phyloP scores from a whole-genome alignment of 2,113 vertebrate species.

The Muntiacus muntjak region DNA sequence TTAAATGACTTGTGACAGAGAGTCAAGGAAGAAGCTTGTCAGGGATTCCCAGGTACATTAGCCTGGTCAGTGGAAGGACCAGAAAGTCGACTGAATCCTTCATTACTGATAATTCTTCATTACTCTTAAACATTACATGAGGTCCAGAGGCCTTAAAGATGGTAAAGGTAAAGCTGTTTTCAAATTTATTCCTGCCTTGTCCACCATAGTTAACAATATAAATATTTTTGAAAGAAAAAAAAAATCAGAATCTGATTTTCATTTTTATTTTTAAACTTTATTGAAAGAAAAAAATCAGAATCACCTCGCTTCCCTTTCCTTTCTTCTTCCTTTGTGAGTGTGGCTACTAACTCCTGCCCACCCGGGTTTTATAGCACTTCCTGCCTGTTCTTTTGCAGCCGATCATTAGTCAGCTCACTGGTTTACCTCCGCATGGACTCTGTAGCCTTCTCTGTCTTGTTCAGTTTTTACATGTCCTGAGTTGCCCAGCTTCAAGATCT shows the following conservation, averaged over 20 bases:
- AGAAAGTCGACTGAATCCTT: background rate
- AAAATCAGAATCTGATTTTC: background rate
- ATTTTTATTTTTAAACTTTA: background rate
- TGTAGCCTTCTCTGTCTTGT: background rate
- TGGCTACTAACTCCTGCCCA: background rate
- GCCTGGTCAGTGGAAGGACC: background rate
- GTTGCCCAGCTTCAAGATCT: background rate
- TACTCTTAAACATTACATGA: background rate
- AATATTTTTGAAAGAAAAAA: background rate
- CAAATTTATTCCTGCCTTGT: background rate
- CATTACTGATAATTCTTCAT: background rate
- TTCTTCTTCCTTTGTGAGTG: background rate
- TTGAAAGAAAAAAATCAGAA: background rate
- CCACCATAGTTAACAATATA: background rate
- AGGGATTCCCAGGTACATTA: background rate
- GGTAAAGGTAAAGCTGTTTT: background rate
- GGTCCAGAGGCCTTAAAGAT: background rate
- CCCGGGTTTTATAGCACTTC: background rate
- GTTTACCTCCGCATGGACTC: background rate
- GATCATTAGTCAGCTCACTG: background rate
- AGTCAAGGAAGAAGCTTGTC: background rate
- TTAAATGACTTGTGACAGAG: background rate
- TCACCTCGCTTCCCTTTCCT: background rate
- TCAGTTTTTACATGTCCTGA: background rate
- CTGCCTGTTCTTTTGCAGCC: background rate